Evolutionary conservation across 2,113 vertebrate species (phyloP).

Genomic region (Formicarius rufipectus): DNA sequence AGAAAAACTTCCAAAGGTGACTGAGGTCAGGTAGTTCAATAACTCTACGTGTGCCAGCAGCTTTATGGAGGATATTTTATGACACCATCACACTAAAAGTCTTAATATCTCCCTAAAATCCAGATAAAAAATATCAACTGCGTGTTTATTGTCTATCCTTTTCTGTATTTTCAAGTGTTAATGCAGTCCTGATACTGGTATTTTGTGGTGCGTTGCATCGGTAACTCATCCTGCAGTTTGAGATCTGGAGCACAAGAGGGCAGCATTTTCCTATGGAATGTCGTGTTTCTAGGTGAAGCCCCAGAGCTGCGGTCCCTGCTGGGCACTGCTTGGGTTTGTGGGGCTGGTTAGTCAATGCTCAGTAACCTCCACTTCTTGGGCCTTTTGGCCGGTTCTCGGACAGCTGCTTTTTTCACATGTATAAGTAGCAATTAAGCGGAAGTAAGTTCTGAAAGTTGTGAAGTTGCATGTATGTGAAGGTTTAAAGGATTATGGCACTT

Average conservation of each 20-base stretch:
- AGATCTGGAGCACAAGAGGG: conserved; percentile 13
- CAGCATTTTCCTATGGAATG: not conserved
- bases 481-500: not conserved
- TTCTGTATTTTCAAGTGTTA: not conserved
- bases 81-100: not conserved
- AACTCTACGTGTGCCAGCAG: not conserved
- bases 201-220: fast-evolving
- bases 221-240: not conserved
- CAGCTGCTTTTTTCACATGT: not conserved
- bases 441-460: not conserved
- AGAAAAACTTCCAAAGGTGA: not conserved
- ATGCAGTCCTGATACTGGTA: fast-evolving
- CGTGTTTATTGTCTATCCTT: not conserved
- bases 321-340: not conserved
- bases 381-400: not conserved
- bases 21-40: not conserved
- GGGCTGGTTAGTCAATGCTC: not conserved
- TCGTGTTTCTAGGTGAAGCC: fast-evolving
- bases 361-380: not conserved
- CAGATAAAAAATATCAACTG: not conserved
- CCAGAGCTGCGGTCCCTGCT: not conserved
- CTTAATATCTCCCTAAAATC: not conserved
- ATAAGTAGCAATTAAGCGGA: not conserved
- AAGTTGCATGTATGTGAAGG: fast-evolving
- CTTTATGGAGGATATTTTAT: not conserved